Conservation (phyloP, 2,797 vertebrate genomes). For the Choloepus didactylus region DNA sequence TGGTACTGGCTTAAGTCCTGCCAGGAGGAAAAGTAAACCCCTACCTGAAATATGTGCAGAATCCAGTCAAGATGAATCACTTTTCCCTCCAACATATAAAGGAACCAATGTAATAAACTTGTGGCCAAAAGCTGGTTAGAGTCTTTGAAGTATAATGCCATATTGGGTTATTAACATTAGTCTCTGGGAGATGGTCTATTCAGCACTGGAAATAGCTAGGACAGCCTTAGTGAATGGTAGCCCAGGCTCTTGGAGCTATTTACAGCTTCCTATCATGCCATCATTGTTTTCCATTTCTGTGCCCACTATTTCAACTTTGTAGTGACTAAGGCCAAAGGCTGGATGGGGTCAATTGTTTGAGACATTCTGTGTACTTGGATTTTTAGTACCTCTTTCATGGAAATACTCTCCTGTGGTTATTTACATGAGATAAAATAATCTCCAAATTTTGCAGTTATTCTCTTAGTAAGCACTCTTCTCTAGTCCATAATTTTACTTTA, state of each 20-base stretch:
- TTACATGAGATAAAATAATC: not conserved
- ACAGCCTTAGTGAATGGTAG: not conserved
- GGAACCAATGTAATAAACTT: not conserved
- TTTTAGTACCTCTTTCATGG: not conserved
- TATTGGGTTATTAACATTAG: not conserved
- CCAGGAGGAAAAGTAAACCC: not conserved
- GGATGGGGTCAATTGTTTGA: not conserved
- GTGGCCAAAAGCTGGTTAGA: not conserved
- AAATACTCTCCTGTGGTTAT: not conserved
- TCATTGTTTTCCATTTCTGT: not conserved
- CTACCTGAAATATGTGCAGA: not conserved
- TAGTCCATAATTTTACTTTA: not conserved
- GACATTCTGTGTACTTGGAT: not conserved
- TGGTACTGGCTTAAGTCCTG: not conserved
- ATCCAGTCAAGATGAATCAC: not conserved
- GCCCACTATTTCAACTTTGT: not conserved
- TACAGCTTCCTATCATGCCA: not conserved
- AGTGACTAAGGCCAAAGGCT: not conserved
- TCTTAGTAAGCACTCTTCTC: not conserved
- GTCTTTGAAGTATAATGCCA: not conserved
- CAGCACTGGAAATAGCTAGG: not conserved
- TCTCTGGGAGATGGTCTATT: not conserved
- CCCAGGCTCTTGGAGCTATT: not conserved
- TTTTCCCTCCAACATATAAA: not conserved
- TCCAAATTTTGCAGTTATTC: not conserved